These are phyloP conservation scores for Brachionus plicatilis DNA, from an alignment of 1,140 invertebrate genomes.

Conservation along the genomic window DNA sequence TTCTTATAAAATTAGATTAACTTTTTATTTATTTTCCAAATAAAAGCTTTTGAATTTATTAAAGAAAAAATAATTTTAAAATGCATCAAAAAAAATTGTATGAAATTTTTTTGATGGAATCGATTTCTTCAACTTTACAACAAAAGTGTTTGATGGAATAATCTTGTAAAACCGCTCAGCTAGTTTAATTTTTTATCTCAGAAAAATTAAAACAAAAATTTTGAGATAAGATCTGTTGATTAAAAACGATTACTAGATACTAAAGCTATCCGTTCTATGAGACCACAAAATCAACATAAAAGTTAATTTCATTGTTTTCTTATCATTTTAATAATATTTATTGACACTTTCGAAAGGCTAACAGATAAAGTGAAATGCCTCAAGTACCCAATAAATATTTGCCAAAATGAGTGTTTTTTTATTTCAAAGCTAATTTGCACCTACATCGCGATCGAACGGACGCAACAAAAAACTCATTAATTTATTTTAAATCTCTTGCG, in stretches of 20 bases:
- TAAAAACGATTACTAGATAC: neutral
- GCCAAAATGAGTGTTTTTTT: neutral
- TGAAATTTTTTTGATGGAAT: neutral
- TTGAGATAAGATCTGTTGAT: constrained; percentile 22
- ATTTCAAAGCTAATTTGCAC: neutral
- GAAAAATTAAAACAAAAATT: constrained; percentile 5
- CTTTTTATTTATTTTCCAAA: neutral
- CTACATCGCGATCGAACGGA: neutral
- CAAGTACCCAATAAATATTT: neutral
- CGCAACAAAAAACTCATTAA: neutral
- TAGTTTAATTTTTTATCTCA: neutral
- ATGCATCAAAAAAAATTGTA: neutral
- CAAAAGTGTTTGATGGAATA: neutral
- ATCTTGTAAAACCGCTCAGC: neutral
- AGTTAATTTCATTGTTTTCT: neutral
- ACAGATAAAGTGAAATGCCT: constrained; percentile 1
- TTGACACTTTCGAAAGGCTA: neutral
- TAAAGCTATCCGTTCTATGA: neutral
- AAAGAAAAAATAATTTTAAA: neutral
- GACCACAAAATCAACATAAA: neutral
- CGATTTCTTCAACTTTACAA: neutral
- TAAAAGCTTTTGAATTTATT: neutral
- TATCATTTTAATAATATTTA: constrained; percentile 19
- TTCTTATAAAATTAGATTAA: neutral
- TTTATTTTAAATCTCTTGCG: neutral